A percentile compares a stretch with the other conserved stretches of the same genome.
These are phyloP conservation scores for Myiotriccus ornatus DNA, from an alignment of 2,797 vertebrate genomes.

Conservation along the genomic window DNA sequence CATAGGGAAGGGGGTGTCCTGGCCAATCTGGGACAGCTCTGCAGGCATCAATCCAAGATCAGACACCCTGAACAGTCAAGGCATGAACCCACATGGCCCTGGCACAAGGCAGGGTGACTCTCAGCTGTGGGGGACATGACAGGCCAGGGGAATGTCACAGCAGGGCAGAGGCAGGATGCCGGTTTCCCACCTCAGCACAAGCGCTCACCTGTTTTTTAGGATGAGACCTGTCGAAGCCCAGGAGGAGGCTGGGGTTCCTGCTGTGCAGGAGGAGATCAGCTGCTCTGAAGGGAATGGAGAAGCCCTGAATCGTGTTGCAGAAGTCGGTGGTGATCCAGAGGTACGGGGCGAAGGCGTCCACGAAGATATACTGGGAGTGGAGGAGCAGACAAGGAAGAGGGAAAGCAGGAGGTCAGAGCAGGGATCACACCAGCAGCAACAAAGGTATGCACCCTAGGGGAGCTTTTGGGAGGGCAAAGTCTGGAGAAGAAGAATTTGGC, in stretches of 20 bases:
- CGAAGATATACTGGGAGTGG: constrained; percentile 88
- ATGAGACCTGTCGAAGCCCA: constrained; percentile 92
- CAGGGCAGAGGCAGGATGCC: background rate
- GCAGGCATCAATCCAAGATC: background rate
- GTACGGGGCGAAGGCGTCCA: constrained; percentile 86
- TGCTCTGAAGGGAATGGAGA: constrained; percentile 88
- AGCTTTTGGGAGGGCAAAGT: background rate
- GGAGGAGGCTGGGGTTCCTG: constrained; percentile 82
- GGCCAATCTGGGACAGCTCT: background rate
- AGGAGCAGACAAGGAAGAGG: background rate
- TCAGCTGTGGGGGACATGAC: background rate
- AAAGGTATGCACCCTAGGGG: rapidly evolving
- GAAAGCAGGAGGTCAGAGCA: background rate
- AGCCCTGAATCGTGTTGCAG: constrained; percentile 86
- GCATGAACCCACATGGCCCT: background rate
- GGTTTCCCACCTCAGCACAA: background rate
- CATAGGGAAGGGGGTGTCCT: background rate
- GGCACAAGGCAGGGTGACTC: background rate
- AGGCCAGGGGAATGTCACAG: background rate
- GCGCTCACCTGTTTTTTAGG: constrained; percentile 88
- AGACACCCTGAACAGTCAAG: background rate
- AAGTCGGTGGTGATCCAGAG: constrained; percentile 96
- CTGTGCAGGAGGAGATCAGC: constrained; percentile 91
- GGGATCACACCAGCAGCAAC: background rate
- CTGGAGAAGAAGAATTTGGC: background rate